A percentile compares a stretch with the other conserved stretches of the same genome.
Conservation (phyloP, 92 coral and sea anemone species). For the Actinernus sp. region DNA sequence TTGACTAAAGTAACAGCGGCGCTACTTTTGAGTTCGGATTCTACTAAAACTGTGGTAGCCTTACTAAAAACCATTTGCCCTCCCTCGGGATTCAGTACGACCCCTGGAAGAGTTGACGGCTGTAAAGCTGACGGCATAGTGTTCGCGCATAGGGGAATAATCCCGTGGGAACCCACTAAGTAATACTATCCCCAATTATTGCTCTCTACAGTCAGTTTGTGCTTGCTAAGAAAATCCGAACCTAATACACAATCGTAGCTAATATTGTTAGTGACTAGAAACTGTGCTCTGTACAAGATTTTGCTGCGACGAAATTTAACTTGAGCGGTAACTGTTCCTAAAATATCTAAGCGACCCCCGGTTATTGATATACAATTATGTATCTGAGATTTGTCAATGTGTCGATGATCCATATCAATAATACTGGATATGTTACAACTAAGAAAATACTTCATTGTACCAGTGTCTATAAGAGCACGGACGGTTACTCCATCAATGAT, state of each 20-base stretch:
- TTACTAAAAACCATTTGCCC: no score
- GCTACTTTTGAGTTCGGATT: no score
- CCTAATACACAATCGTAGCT: slow-evolving; percentile 1
- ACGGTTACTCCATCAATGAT: slow-evolving; percentile 36
- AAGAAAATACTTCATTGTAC: slow-evolving; percentile 58
- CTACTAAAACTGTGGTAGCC: no score
- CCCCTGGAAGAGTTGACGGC: no score
- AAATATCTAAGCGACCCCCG: slow-evolving; percentile 15
- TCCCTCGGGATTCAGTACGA: no score
- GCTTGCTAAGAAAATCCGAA: background rate
- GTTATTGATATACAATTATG: slow-evolving; percentile 47
- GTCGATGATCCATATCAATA: slow-evolving; percentile 15
- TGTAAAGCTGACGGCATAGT: no score
- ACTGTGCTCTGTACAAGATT: slow-evolving; percentile 8
- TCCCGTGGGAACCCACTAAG: slow-evolving; percentile 15
- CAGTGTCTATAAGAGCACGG: slow-evolving; percentile 47
- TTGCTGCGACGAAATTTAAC: slow-evolving; percentile 35
- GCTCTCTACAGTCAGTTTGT: background rate
- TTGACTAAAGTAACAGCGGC: slow-evolving; percentile 17
- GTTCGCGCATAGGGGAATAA: slow-evolving; percentile 6
- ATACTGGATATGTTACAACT: no score
- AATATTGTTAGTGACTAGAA: slow-evolving; percentile 30
- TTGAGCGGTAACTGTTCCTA: slow-evolving; percentile 9
- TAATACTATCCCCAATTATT: no score
- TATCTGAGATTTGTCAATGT: slow-evolving; percentile 4